phyloP scores from a whole-genome alignment of 2,113 vertebrate genomes.

The Xiphophorus couchianus region DNA sequence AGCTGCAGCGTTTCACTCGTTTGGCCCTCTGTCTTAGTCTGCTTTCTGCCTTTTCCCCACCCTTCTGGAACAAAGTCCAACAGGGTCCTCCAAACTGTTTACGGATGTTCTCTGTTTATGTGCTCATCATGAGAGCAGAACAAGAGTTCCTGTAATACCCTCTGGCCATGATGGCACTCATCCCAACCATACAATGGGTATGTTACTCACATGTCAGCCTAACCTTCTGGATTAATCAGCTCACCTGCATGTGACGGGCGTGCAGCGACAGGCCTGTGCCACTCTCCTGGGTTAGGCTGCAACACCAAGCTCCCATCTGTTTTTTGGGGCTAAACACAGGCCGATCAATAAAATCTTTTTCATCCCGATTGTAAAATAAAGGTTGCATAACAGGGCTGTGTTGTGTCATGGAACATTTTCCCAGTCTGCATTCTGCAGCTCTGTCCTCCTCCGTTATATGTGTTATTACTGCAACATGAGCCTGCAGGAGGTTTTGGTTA shows the following conservation, averaged over 20 bases:
- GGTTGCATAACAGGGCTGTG: slow-evolving; percentile 33
- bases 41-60: slow-evolving; percentile 58
- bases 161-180: slow-evolving; percentile 42
- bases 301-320: slow-evolving; percentile 36
- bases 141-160: slow-evolving; percentile 46
- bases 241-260: slow-evolving; percentile 47
- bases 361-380: slow-evolving; percentile 18
- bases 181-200: slow-evolving; percentile 42
- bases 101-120: slow-evolving; percentile 76
- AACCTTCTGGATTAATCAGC: slow-evolving; percentile 53
- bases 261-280: slow-evolving; percentile 69
- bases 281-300: slow-evolving; percentile 67
- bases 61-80: slow-evolving; percentile 71
- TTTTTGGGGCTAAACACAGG: slow-evolving; percentile 48
- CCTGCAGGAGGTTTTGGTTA: slow-evolving; percentile 20
- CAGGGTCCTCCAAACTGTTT: slow-evolving; percentile 69
- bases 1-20: slow-evolving; percentile 64
- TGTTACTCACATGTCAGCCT: slow-evolving; percentile 48
- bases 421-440: slow-evolving; percentile 13
- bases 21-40: slow-evolving; percentile 50
- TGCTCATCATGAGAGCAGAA: slow-evolving; percentile 59
- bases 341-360: slow-evolving; percentile 56
- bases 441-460: slow-evolving; percentile 11
- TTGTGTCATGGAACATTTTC: slow-evolving; percentile 53
- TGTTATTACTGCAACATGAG: slow-evolving; percentile 27